These are phyloP conservation scores for Calycopis cecrops DNA, from an alignment of 1,140 invertebrate species.

Conservation along the genomic window DNA sequence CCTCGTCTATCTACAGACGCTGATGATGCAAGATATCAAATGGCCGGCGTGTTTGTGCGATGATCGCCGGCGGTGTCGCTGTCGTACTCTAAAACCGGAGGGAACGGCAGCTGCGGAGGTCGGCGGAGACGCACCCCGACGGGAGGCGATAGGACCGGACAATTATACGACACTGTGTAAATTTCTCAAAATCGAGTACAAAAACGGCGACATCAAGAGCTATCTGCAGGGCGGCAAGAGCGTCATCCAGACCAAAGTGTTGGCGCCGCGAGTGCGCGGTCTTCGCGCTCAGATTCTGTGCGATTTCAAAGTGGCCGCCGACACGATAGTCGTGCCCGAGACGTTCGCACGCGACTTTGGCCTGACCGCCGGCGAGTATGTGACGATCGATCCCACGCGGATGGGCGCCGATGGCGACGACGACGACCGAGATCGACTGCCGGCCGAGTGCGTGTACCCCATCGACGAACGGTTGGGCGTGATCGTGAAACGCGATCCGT, in stretches of 20 bases:
- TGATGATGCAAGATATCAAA: slow-evolving; percentile 5
- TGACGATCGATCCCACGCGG: no score
- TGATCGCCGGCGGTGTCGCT: not conserved
- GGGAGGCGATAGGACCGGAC: slow-evolving; percentile 4
- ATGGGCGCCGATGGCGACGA: no score
- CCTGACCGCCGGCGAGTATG: no score
- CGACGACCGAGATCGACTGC: no score
- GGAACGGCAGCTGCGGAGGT: no score
- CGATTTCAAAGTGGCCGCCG: slow-evolving; percentile 12
- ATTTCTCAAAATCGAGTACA: no score
- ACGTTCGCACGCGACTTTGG: slow-evolving; percentile 9
- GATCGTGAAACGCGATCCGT: slow-evolving; percentile 3
- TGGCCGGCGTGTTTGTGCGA: slow-evolving; percentile 11
- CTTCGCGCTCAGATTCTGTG: slow-evolving; percentile 7
- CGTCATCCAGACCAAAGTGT: slow-evolving; percentile 4
- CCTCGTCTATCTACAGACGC: slow-evolving; percentile 7
- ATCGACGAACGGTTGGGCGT: no score
- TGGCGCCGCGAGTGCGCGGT: slow-evolving; percentile 5
- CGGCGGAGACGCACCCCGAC: slow-evolving; percentile 1
- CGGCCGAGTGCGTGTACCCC: no score
- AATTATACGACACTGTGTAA: no score
- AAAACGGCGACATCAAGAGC: slow-evolving; percentile 8
- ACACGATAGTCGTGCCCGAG: not conserved
- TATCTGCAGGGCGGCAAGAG: slow-evolving; percentile 9
- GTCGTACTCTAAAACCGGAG: no score